Evolutionary conservation across 1,140 invertebrate genomes (phyloP).

Genomic region (Drosophila equinoxialis): DNA sequence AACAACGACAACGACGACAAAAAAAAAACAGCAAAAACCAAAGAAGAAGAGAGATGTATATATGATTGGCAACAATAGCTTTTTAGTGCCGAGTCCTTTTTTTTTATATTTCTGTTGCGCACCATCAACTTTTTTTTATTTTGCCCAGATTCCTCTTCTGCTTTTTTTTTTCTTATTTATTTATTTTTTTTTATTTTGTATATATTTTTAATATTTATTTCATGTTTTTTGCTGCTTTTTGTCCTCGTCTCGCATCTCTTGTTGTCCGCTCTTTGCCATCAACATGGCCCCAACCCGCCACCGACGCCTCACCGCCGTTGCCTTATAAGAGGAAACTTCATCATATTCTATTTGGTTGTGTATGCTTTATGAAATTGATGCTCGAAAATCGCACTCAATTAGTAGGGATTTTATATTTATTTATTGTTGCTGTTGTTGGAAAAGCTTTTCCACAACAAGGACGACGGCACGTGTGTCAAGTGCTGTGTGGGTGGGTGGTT

Average conservation of each 20-base stretch:
- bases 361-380: slow-evolving; percentile 78
- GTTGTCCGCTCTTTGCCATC: slow-evolving; percentile 2
- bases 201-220: slow-evolving; percentile 63
- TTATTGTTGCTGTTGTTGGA: slow-evolving; percentile 60
- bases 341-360: slow-evolving; percentile 60
- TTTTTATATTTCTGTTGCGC: slow-evolving; percentile 32
- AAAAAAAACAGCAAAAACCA: slow-evolving; percentile 28
- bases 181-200: slow-evolving; percentile 51
- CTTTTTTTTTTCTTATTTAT: slow-evolving; percentile 56
- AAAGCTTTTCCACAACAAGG: slow-evolving; percentile 21
- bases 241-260: slow-evolving; percentile 5
- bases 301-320: not conserved
- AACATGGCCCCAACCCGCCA: not conserved
- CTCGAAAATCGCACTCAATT: slow-evolving; percentile 80
- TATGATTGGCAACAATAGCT: slow-evolving; percentile 79
- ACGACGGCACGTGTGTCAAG: slow-evolving; percentile 53
- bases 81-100: slow-evolving; percentile 70
- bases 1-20: slow-evolving; percentile 45
- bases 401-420: slow-evolving; percentile 78
- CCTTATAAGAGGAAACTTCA: slow-evolving; percentile 62
- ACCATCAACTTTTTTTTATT: slow-evolving; percentile 48
- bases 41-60: slow-evolving; percentile 33
- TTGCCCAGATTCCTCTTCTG: slow-evolving; percentile 42
- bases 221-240: slow-evolving; percentile 52
- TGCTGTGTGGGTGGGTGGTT: slow-evolving; percentile 15